These are phyloP conservation scores for Sciaenops ocellatus DNA, from an alignment of 2,797 vertebrate species.

Conservation along the genomic window DNA sequence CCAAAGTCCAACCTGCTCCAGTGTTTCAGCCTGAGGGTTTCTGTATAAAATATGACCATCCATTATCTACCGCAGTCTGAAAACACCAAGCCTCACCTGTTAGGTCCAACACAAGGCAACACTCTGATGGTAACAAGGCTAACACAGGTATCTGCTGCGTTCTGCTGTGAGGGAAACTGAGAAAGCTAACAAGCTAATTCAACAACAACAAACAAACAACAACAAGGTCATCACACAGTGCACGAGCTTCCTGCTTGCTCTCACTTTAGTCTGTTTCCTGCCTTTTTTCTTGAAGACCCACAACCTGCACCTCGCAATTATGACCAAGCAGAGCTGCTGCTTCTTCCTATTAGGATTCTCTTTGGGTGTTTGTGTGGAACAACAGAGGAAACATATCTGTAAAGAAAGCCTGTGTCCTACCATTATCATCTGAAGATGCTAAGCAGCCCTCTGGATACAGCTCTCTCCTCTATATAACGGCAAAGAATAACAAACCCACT, in stretches of 20 bases:
- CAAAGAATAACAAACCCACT: conserved; percentile 32
- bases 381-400: too few relatives aligned
- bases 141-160: too few relatives aligned
- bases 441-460: conserved; percentile 25
- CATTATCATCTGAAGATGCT: too few relatives aligned
- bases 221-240: not conserved
- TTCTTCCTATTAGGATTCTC: conserved; percentile 26
- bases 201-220: not conserved
- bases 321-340: conserved; percentile 8
- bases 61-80: not conserved
- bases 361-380: too few relatives aligned
- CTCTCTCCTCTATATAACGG: conserved; percentile 11
- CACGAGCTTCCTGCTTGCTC: not conserved
- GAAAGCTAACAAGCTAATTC: not conserved
- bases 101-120: too few relatives aligned
- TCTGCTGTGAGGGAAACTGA: too few relatives aligned
- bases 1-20: not conserved
- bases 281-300: not conserved
- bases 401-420: too few relatives aligned
- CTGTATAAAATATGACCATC: not conserved
- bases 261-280: not conserved
- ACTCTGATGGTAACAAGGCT: too few relatives aligned
- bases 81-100: conserved; percentile 14
- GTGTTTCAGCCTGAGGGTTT: too few relatives aligned
- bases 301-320: not conserved